Percentiles rank a stretch among this genome's conserved stretches.
Evolutionary conservation across 2,888 invertebrate genomes (phyloP).

Genomic region (Gonocerus acuteangulatus): DNA sequence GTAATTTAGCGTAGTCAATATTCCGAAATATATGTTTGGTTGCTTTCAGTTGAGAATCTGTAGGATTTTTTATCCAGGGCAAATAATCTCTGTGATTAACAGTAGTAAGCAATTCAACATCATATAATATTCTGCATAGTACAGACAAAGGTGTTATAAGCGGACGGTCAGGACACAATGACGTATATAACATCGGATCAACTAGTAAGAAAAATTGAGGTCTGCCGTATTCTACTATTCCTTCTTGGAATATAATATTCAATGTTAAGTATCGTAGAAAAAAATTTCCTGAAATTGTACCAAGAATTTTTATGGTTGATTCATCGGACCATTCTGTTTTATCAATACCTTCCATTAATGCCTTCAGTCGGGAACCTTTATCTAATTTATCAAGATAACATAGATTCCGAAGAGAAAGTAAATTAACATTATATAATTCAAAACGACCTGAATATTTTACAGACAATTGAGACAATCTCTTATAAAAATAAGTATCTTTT

Average conservation of each 20-base stretch:
- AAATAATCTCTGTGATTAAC: slow-evolving; percentile 23
- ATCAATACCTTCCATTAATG: slow-evolving; percentile 14
- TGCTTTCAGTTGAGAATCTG: background rate
- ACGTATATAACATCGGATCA: slow-evolving; percentile 9
- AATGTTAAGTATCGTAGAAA: slow-evolving; percentile 11
- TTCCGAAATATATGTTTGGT: background rate
- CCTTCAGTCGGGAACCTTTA: slow-evolving; percentile 4
- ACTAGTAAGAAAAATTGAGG: slow-evolving; percentile 26
- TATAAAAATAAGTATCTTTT: slow-evolving; percentile 22
- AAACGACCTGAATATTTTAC: slow-evolving; percentile 4
- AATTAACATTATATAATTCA: slow-evolving; percentile 8
- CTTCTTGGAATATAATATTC: slow-evolving; percentile 25
- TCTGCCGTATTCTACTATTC: slow-evolving; percentile 21
- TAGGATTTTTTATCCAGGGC: slow-evolving; percentile 25
- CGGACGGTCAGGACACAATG: background rate
- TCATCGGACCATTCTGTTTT: slow-evolving; percentile 23
- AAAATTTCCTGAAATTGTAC: slow-evolving; percentile 7
- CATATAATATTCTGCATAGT: slow-evolving; percentile 27
- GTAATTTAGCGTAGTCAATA: slow-evolving; percentile 8
- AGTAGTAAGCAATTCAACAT: slow-evolving; percentile 16
- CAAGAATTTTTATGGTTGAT: slow-evolving; percentile 23
- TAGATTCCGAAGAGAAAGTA: slow-evolving; percentile 3
- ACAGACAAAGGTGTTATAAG: slow-evolving; percentile 7
- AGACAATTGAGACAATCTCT: background rate
- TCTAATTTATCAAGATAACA: slow-evolving; percentile 24